Evolutionary conservation across 2,888 invertebrate genomes (phyloP), one percentile per base, ranked within the genome.

Genomic region (Drosophila formosana): DNA sequence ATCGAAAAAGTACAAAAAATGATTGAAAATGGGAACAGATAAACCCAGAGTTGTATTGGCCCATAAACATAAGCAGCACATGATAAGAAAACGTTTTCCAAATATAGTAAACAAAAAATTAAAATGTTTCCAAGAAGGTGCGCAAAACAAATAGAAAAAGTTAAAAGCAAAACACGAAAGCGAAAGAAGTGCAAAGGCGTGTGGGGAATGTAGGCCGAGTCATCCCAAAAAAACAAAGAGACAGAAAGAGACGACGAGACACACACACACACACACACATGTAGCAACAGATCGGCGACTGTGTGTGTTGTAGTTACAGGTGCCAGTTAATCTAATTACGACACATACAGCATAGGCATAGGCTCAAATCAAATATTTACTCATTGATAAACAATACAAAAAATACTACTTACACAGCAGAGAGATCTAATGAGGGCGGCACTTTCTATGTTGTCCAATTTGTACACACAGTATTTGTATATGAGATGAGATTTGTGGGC

Each of bases 241-340:
- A 26, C 18, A 51, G 66, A 65, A 45, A 49, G 55, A 69, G 50
- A 50, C 53, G 47, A 50, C 51, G 47, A 78, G 80, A 78, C 72
- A 75, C 65, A 75, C 69, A 82, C 76, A 70, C 52, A 57, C 18
- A 37, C 55, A 50, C 30, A 51, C 32, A 32, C 55, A 8, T 28
- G n/a, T 28, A 18, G 18, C 18, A 30, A 30, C 30, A 7, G 30
- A 49, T 41, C 43, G 45, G 64, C 26, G 57, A 50, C 39, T 45
- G 18, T 30, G 28, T 39, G 41, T 39, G 57, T 55, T 61, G 58
- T 64, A 66, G 67, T 64, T 61, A 66, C 82, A 82, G 82, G 82
- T 82, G 82, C 56, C 52, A 71, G 72, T 61, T 85, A 83, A 85
- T 83, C 82, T 85, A 82, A 83, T 83, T 83, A 83, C 80, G 78